Evolutionary conservation across 2,113 vertebrate species (phyloP), one percentile per base, ranked within the genome.

Genomic region (Eretmochelys imbricata): DNA sequence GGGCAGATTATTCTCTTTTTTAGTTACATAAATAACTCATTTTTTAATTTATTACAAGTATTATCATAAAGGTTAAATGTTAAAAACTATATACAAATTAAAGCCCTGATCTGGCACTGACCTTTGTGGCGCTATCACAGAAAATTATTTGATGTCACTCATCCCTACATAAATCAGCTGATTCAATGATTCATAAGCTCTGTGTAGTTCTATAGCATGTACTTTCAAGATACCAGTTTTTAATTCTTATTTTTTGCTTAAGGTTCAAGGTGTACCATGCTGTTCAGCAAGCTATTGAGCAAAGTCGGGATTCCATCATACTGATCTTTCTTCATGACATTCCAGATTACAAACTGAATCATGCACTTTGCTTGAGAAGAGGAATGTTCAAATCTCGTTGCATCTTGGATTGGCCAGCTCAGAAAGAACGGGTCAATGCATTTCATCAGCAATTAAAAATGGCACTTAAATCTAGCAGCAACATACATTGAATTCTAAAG

Each of bases 261-360:
- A 99, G 99, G 89, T 99, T 99, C 97, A 99, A 98, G 96, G 99
- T 98, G 9, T 98, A 99, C 55, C 99, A 99, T 3, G 99, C 99
- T 29, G 96, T 99, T 93, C 99, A 99, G 89, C 99, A 99, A 98
- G 99, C 99, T 89, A 98, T 99, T 84, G 99, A 99, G 97, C 98
- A 98, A 96, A 99, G 98, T 95, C 98, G 99, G 19, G 99, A 99
- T 96, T 99, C 99, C 3, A 99, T 99, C 93, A 98, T 99, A 80
- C 78, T 99, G 97, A 98, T 99, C 84, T 99, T 99, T 96, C 98
- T 99, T 82, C 98, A 99, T 57, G 98, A 99, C 24, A 99, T 99
- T 55, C 98, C 99, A 11, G 99, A 99, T 97, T 99, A 99, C 96
- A 99, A 98, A 93, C 91, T 99, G 81, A 99, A 98, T 72, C 98